Evolutionary conservation across 2,888 invertebrate genomes (phyloP).

Genomic region (Camponotus fellah): DNA sequence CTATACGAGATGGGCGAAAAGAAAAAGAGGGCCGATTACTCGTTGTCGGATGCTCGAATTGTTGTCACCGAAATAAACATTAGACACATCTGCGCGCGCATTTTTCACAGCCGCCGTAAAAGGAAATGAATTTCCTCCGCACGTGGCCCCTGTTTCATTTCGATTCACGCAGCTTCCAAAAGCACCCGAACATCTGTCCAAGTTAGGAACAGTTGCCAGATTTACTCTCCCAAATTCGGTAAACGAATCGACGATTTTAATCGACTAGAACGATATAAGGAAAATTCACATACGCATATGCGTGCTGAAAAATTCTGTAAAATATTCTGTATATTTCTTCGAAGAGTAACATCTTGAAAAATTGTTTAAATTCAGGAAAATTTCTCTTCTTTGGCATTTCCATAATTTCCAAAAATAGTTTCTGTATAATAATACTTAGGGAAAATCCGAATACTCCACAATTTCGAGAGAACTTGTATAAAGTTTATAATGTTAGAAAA

Average conservation of each 20-base stretch:
- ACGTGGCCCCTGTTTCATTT: slow-evolving; percentile 83
- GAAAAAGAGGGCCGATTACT: slow-evolving; percentile 7
- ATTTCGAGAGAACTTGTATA: not conserved
- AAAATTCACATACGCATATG: not conserved
- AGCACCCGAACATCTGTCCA: slow-evolving; percentile 74
- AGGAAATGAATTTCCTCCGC: slow-evolving; percentile 85
- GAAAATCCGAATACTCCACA: not conserved
- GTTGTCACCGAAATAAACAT: slow-evolving; percentile 72
- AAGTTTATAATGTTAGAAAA: not conserved
- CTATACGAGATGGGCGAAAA: not conserved
- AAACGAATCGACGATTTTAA: slow-evolving; percentile 50
- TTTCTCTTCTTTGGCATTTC: not conserved
- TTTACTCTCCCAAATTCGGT: slow-evolving; percentile 35
- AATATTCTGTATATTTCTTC: not conserved
- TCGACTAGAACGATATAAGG: not conserved
- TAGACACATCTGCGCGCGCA: slow-evolving; percentile 73
- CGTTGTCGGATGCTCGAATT: slow-evolving; percentile 51
- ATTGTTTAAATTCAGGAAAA: not conserved
- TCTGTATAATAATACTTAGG: not conserved
- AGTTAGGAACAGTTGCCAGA: slow-evolving; percentile 70
- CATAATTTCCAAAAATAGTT: not conserved
- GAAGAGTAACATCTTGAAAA: not conserved
- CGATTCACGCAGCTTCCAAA: slow-evolving; percentile 71
- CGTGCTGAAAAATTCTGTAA: not conserved
- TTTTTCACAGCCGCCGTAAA: slow-evolving; percentile 76